These are phyloP conservation scores for Diaphora mendica DNA, from an alignment of 2,888 invertebrate genomes.

Conservation along the genomic window DNA sequence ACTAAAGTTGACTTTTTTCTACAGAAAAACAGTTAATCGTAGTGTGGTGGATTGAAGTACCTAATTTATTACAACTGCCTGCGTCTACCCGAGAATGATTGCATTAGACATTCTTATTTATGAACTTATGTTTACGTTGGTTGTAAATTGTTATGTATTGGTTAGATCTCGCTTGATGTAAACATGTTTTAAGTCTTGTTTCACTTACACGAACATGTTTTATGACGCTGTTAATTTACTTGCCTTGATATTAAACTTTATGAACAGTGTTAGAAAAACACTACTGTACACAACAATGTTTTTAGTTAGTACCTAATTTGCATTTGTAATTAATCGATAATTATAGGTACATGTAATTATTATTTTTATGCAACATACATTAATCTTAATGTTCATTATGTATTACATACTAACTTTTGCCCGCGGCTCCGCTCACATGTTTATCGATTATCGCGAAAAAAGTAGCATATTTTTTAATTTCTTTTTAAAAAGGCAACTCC, in stretches of 20 bases:
- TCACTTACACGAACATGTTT: constrained; percentile 18
- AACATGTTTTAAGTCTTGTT: constrained; percentile 38
- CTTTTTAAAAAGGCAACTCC: no score
- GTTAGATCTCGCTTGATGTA: constrained; percentile 29
- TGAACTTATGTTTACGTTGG: constrained; percentile 32
- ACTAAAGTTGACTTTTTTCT: not conserved
- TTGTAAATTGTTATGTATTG: constrained; percentile 36
- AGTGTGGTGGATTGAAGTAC: not conserved
- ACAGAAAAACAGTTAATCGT: not conserved
- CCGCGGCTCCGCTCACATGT: no score
- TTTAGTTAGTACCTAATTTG: not conserved
- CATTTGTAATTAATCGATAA: not conserved
- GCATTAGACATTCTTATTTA: constrained; percentile 18
- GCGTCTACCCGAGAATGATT: constrained; percentile 3
- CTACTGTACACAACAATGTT: not conserved
- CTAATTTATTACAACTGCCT: constrained; percentile 2
- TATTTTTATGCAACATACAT: no score
- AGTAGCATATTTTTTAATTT: no score
- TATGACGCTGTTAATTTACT: constrained; percentile 25
- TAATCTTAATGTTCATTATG: no score
- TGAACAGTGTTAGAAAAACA: not conserved
- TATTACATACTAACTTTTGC: no score
- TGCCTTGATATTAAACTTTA: constrained; percentile 21
- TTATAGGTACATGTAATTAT: not conserved
- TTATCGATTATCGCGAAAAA: no score